phyloP scores from a whole-genome alignment of 2,888 invertebrate genomes.

The Pandemis corylana region DNA sequence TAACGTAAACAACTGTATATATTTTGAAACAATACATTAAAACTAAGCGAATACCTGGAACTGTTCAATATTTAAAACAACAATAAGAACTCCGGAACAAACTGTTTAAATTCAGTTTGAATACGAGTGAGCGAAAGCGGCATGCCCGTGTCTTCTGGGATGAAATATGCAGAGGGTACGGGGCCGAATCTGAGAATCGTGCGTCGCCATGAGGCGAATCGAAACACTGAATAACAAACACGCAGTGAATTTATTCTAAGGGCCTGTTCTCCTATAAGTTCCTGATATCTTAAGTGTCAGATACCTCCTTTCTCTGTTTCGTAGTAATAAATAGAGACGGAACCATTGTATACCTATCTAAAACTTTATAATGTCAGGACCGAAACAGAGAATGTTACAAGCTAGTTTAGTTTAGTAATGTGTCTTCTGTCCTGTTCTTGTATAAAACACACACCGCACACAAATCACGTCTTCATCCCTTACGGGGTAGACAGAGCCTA shows the following conservation, averaged over 20 bases:
- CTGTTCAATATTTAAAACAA: conserved; percentile 36
- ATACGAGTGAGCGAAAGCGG: conserved; percentile 44
- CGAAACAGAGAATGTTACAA: no score
- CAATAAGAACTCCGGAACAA: conserved; percentile 40
- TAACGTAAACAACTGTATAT: neutral
- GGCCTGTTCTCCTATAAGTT: no score
- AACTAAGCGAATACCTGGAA: conserved; percentile 10
- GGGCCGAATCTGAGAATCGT: conserved; percentile 30
- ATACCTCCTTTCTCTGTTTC: no score
- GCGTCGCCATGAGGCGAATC: neutral
- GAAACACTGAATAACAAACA: conserved; percentile 27
- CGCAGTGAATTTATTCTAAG: neutral
- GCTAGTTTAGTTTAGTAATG: no score
- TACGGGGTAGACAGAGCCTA: no score
- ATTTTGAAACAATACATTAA: conserved; percentile 7
- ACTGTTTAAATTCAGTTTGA: conserved; percentile 49
- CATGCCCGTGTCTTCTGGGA: conserved; percentile 43
- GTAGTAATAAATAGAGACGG: no score
- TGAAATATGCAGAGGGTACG: conserved; percentile 48
- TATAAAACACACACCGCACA: no score
- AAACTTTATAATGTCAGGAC: no score
- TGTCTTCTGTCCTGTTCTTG: no score
- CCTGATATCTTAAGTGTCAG: no score
- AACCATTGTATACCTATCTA: no score
- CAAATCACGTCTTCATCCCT: no score